Conservation (phyloP, 2,888 invertebrate genomes). For the Nephrotoma flavescens region DNA sequence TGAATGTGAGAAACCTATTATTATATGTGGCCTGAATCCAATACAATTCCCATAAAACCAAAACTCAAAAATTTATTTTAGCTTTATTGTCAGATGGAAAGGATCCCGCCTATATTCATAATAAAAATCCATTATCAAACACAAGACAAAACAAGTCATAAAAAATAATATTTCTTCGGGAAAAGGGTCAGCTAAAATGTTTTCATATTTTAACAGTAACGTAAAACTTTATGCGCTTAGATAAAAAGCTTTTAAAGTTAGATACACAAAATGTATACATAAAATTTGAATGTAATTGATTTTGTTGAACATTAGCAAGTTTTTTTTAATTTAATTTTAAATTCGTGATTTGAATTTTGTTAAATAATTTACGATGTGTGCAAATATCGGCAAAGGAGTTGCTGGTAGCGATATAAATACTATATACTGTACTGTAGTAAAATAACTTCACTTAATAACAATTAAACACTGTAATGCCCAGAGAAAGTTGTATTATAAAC, state of each 20-base stretch:
- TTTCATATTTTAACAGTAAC: background rate
- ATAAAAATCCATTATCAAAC: background rate
- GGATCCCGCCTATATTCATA: background rate
- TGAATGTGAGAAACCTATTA: too few species aligned
- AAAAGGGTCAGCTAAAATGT: background rate
- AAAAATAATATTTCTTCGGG: background rate
- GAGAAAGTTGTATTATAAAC: background rate
- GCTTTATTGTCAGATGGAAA: too few species aligned
- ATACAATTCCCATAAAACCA: too few species aligned
- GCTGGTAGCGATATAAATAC: too few species aligned
- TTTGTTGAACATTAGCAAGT: background rate
- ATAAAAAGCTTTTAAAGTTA: background rate
- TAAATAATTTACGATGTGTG: too few species aligned
- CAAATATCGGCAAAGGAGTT: too few species aligned
- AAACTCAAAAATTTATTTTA: too few species aligned
- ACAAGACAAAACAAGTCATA: background rate
- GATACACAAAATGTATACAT: background rate
- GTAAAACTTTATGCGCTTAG: background rate
- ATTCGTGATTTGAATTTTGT: too few species aligned
- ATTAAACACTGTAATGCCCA: too few species aligned
- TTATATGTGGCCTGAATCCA: too few species aligned
- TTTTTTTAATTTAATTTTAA: background rate
- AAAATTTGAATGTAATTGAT: background rate
- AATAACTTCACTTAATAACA: too few species aligned
- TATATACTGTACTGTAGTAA: too few species aligned